phyloP scores from a whole-genome alignment of 2,888 invertebrate species.

The Poecilobothrus nobilitatus region DNA sequence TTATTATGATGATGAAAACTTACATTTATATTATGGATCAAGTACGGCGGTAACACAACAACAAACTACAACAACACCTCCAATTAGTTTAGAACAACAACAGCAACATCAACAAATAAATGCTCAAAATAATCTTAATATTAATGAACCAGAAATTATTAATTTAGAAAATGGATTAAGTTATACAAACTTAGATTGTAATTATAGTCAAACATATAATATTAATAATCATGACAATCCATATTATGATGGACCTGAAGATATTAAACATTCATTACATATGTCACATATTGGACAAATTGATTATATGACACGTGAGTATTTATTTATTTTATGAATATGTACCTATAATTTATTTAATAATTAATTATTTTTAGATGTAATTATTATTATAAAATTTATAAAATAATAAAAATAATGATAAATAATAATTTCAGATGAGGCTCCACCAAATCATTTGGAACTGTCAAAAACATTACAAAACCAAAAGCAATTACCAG shows the following conservation, averaged over 20 bases:
- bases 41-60: slow-evolving; percentile 25
- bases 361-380: too few relatives aligned
- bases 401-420: too few relatives aligned
- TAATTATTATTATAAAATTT: too few relatives aligned
- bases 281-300: background rate
- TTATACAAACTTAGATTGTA: slow-evolving; percentile 80
- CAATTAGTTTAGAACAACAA: slow-evolving; percentile 15
- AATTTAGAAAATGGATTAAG: slow-evolving; percentile 79
- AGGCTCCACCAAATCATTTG: background rate
- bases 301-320: slow-evolving; percentile 22
- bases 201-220: slow-evolving; percentile 48
- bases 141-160: slow-evolving; percentile 55
- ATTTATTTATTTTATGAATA: background rate
- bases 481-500: background rate
- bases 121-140: slow-evolving; percentile 25
- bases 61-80: slow-evolving; percentile 26
- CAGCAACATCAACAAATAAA: slow-evolving; percentile 22
- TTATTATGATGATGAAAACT: slow-evolving; percentile 24
- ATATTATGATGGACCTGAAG: slow-evolving; percentile 23
- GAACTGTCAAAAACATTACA: background rate
- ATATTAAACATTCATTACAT: slow-evolving; percentile 2
- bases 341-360: too few relatives aligned
- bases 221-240: slow-evolving; percentile 10
- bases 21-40: slow-evolving; percentile 19
- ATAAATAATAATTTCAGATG: slow-evolving; percentile 32